Percentiles rank a stretch among this genome's conserved stretches.
These are phyloP conservation scores for Euura saliciscinereae DNA, from an alignment of 1,140 invertebrate species.

Conservation along the genomic window DNA sequence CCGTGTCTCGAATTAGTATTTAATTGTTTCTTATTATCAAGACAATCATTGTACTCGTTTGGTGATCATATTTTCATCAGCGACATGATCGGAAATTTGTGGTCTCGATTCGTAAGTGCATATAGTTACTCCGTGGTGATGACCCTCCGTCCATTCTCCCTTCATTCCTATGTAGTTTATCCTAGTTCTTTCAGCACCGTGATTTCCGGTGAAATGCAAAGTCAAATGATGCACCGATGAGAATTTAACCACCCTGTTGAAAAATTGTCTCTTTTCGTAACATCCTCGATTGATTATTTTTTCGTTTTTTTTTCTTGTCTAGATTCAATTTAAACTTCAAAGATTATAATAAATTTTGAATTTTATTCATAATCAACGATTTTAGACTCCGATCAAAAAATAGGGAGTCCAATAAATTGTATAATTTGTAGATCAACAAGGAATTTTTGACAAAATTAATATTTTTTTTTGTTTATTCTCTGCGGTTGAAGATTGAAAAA, in stretches of 20 bases:
- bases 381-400: no score
- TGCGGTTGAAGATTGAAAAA: no score
- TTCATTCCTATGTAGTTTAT: slow-evolving; percentile 95
- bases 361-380: no score
- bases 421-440: no score
- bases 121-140: slow-evolving; percentile 87
- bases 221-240: slow-evolving; percentile 86
- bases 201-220: slow-evolving; percentile 88
- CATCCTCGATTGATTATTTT: background rate
- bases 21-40: slow-evolving; percentile 1
- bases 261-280: slow-evolving; percentile 22
- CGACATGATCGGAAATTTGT: slow-evolving; percentile 84
- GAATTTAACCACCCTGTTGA: slow-evolving; percentile 86
- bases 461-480: no score
- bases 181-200: slow-evolving; percentile 81
- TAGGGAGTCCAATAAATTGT: no score
- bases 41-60: slow-evolving; percentile 63
- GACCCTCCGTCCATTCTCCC: slow-evolving; percentile 86
- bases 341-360: no score
- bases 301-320: no score
- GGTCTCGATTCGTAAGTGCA: slow-evolving; percentile 88
- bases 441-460: no score
- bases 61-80: slow-evolving; percentile 68
- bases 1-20: no score
- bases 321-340: no score